A percentile compares a stretch with the other conserved stretches of the same genome.
Conservation (phyloP, 2,113 vertebrate species). For the Mola mola region DNA sequence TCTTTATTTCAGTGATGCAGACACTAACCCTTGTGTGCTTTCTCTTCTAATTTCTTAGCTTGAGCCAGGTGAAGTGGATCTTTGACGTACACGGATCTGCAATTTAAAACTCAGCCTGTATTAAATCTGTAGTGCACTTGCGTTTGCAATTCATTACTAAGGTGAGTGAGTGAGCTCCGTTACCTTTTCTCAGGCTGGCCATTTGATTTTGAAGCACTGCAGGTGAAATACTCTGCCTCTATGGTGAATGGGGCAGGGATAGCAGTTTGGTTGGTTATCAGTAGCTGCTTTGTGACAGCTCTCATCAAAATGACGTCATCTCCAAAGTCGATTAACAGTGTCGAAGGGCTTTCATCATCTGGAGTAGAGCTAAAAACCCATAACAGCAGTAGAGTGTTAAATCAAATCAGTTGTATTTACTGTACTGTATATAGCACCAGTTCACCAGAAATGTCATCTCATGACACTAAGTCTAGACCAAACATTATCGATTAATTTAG, state of each 20-base stretch:
- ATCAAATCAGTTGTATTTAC: too few relatives aligned
- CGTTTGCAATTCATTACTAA: constrained; percentile 19
- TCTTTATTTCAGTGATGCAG: neutral
- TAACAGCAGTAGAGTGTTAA: neutral
- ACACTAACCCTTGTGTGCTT: constrained; percentile 77
- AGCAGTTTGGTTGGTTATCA: constrained; percentile 87
- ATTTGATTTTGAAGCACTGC: constrained; percentile 23
- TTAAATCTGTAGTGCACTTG: constrained; percentile 4
- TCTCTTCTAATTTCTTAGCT: constrained; percentile 76
- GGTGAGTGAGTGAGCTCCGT: neutral
- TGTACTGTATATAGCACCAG: too few relatives aligned
- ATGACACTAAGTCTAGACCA: too few relatives aligned
- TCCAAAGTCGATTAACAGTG: constrained; percentile 87
- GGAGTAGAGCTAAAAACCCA: constrained; percentile 58
- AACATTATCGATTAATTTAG: too few relatives aligned
- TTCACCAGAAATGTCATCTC: too few relatives aligned
- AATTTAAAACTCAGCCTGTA: constrained; percentile 20
- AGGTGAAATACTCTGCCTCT: constrained; percentile 85
- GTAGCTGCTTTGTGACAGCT: constrained; percentile 75
- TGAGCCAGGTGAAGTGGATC: constrained; percentile 69
- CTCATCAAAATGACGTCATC: constrained; percentile 75
- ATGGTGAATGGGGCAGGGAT: constrained; percentile 85
- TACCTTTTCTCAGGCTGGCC: constrained; percentile 60
- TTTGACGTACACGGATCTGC: constrained; percentile 58
- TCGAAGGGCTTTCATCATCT: neutral